phyloP scores from a whole-genome alignment of 2,888 invertebrate genomes.

The Ectemnius cavifrons region DNA sequence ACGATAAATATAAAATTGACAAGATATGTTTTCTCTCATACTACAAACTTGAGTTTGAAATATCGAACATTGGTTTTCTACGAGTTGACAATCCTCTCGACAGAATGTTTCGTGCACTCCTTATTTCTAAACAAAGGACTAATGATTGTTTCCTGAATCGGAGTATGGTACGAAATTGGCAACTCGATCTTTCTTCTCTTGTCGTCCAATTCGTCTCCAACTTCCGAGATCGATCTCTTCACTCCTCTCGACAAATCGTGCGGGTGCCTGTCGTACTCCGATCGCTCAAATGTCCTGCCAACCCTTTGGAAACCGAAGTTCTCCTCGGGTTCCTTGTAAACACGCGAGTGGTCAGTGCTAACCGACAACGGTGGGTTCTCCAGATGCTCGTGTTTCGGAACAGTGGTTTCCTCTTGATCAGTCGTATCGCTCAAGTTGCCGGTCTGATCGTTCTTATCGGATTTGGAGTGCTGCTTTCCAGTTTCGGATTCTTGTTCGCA shows the following conservation, averaged over 20 bases:
- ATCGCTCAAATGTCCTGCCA: conserved; percentile 20
- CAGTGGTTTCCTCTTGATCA: conserved; percentile 31
- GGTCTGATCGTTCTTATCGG: conserved; percentile 39
- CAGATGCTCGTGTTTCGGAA: conserved; percentile 30
- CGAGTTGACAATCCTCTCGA: conserved; percentile 75
- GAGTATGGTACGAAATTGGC: conserved; percentile 52
- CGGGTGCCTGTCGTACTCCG: conserved; percentile 42
- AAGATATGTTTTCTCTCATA: conserved; percentile 4
- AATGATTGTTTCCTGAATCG: conserved; percentile 56
- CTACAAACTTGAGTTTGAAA: not conserved
- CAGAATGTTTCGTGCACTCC: conserved; percentile 74
- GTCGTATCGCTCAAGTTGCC: conserved; percentile 19
- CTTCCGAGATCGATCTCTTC: conserved; percentile 59
- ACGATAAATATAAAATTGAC: not conserved
- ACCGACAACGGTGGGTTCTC: conserved; percentile 16
- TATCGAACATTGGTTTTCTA: conserved; percentile 49
- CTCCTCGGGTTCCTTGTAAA: conserved; percentile 34
- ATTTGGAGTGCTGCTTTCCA: conserved; percentile 42
- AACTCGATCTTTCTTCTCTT: conserved; percentile 60
- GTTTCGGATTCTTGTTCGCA: conserved; percentile 53
- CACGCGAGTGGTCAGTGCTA: conserved; percentile 3
- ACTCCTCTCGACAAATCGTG: conserved; percentile 61
- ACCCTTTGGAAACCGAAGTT: conserved; percentile 39
- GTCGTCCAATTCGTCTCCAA: conserved; percentile 42
- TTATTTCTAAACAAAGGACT: conserved; percentile 59